A percentile compares a stretch with the other conserved stretches of the same genome.
Conservation (phyloP, 2,888 invertebrate genomes). For the Drosophila percnosoma region DNA sequence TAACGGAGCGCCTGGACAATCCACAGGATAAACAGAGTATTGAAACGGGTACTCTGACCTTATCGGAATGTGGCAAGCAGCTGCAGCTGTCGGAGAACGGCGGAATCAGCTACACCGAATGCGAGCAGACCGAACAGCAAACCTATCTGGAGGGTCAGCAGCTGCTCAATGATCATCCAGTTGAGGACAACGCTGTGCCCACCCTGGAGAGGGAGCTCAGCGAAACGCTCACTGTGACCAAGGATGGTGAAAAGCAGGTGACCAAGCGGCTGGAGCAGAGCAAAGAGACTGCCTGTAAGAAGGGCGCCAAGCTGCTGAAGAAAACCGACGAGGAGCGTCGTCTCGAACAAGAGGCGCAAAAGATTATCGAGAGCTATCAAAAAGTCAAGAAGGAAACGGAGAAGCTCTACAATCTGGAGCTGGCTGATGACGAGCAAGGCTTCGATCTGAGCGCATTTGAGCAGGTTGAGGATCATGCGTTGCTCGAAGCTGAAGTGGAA, state of each 20-base stretch:
- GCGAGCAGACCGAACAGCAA: conserved; percentile 77
- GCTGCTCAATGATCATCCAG: conserved; percentile 41
- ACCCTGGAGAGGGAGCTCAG: conserved; percentile 66
- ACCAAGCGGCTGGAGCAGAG: conserved; percentile 71
- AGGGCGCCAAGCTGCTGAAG: conserved; percentile 78
- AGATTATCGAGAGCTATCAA: conserved; percentile 81
- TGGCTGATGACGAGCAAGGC: conserved; percentile 74
- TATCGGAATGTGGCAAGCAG: conserved; percentile 84
- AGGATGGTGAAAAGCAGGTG: conserved; percentile 79
- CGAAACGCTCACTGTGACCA: conserved; percentile 70
- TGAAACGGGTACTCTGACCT: conserved; percentile 84
- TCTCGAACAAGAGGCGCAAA: conserved; percentile 80
- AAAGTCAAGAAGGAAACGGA: conserved; percentile 82
- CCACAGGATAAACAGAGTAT: conserved; percentile 84
- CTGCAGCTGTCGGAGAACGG: conserved; percentile 70
- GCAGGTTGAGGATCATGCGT: conserved; percentile 40
- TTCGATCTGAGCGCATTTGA: conserved; percentile 77
- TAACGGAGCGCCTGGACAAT: conserved; percentile 81
- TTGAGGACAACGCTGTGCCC: conserved; percentile 39
- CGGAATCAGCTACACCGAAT: conserved; percentile 74
- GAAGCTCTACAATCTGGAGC: conserved; percentile 69
- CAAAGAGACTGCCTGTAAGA: conserved; percentile 68
- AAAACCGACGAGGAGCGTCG: conserved; percentile 81
- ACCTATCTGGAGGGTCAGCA: conserved; percentile 70
- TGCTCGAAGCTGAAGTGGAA: not conserved